A percentile compares a stretch with the other conserved stretches of the same genome.
Conservation (phyloP, 2,797 vertebrate genomes). For the Gallinago solitaria region DNA sequence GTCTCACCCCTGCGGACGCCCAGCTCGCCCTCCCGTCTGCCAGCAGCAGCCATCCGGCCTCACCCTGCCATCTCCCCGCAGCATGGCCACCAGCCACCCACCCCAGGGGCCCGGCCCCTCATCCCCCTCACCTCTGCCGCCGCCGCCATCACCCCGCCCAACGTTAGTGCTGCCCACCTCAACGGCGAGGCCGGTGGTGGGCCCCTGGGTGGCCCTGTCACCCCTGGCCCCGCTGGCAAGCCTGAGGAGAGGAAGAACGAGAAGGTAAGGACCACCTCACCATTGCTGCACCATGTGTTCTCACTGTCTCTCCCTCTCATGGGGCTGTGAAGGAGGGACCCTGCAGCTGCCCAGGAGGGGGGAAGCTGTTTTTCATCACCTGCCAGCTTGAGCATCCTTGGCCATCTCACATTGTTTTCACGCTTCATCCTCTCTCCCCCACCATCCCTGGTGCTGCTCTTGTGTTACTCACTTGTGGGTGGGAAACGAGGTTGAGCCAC, state of each 20-base stretch:
- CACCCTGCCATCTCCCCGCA: slow-evolving; percentile 86
- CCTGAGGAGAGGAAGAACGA: slow-evolving; percentile 87
- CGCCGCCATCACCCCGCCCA: slow-evolving; percentile 90
- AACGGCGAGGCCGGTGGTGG: slow-evolving; percentile 77
- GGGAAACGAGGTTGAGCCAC: background rate
- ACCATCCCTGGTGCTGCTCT: background rate
- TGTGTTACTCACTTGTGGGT: rapidly evolving
- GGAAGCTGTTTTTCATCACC: background rate
- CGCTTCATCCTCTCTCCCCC: background rate
- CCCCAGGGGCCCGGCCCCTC: slow-evolving; percentile 74
- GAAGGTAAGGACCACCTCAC: slow-evolving; percentile 80
- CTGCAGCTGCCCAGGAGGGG: rapidly evolving
- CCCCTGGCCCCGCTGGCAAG: slow-evolving; percentile 74
- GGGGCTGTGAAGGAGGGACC: background rate
- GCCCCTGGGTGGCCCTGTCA: slow-evolving; percentile 67
- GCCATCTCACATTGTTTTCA: background rate
- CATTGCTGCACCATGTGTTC: rapidly evolving
- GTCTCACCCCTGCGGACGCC: slow-evolving; percentile 89
- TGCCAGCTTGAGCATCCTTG: background rate
- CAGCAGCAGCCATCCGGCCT: slow-evolving; percentile 82
- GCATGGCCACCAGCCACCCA: slow-evolving; percentile 80
- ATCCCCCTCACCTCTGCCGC: slow-evolving; percentile 89
- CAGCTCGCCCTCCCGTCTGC: slow-evolving; percentile 87
- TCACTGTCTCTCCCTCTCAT: background rate
- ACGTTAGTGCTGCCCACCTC: slow-evolving; percentile 86